These are phyloP conservation scores for Patella vulgata DNA, from an alignment of 1,140 invertebrate species.

Conservation along the genomic window DNA sequence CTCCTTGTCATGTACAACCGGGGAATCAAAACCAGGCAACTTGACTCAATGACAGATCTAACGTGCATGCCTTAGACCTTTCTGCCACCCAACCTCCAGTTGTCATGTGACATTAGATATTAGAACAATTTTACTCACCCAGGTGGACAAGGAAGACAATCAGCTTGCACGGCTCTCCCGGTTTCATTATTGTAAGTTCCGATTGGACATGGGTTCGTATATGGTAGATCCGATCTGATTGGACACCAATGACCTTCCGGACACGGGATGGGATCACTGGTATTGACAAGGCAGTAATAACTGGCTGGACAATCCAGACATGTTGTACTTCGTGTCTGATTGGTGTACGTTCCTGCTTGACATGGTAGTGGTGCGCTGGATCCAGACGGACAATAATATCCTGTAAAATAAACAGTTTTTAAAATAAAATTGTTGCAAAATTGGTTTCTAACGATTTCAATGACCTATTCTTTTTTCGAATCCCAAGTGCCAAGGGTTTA, in stretches of 20 bases:
- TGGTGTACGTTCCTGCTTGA: conserved; percentile 46
- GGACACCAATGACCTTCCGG: conserved; percentile 54
- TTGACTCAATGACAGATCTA: no score
- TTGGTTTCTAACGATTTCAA: no score
- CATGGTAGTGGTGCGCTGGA: conserved; percentile 47
- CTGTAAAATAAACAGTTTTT: conserved; percentile 24
- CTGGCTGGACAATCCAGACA: conserved; percentile 55
- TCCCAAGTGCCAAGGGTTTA: no score
- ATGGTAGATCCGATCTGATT: conserved; percentile 11
- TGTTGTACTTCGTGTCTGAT: conserved; percentile 37
- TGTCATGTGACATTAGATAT: no score
- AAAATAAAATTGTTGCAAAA: no score
- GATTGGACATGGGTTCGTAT: conserved; percentile 43
- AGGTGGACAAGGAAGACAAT: conserved; percentile 51
- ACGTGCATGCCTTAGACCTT: no score
- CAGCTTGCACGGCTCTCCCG: conserved; percentile 21
- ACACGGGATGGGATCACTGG: conserved; percentile 52
- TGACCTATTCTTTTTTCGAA: no score
- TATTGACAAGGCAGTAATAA: conserved; percentile 54
- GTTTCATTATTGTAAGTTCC: conserved; percentile 62
- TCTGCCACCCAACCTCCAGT: no score
- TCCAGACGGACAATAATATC: conserved; percentile 52
- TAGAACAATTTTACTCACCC: conserved; percentile 56
- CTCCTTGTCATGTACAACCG: no score
- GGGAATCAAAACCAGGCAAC: no score